A percentile compares a stretch with the other conserved stretches of the same genome.
These are phyloP conservation scores for Rhopalosiphum nymphaeae DNA, from an alignment of 2,888 invertebrate genomes.

Conservation along the genomic window DNA sequence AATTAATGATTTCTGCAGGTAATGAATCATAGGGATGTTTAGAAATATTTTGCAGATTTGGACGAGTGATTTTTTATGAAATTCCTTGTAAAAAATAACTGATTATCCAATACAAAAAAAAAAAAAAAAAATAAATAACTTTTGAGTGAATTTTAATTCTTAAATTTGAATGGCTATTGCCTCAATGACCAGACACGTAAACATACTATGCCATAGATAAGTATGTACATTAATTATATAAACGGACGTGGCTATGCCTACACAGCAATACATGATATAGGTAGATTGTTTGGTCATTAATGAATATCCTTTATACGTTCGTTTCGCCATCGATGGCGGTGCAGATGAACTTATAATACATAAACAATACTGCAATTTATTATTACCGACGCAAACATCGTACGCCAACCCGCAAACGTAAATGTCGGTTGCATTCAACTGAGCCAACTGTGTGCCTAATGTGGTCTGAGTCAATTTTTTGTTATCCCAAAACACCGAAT, in stretches of 20 bases:
- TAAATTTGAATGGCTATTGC: not conserved
- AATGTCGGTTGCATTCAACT: conserved; percentile 88
- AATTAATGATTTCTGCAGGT: not conserved
- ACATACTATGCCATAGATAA: not conserved
- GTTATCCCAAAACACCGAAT: conserved; percentile 99
- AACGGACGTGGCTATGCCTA: no score
- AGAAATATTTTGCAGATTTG: not conserved
- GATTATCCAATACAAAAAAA: not conserved
- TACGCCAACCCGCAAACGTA: conserved; percentile 95
- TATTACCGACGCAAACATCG: conserved; percentile 90
- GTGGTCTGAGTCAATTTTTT: conserved; percentile 90
- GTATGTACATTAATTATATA: not conserved
- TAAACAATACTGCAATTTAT: not conserved
- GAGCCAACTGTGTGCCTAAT: conserved; percentile 83
- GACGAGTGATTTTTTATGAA: not conserved
- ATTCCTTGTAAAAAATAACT: not conserved
- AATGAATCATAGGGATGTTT: not conserved
- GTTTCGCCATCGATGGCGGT: not conserved
- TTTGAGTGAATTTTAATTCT: not conserved
- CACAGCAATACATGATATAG: no score
- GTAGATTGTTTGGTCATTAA: not conserved
- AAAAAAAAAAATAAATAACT: no score
- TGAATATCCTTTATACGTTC: not conserved
- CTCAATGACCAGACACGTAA: not conserved
- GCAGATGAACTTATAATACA: not conserved